These are phyloP conservation scores for Phenacoccus solenopsis DNA, from an alignment of 1,140 invertebrate species.

Conservation along the genomic window DNA sequence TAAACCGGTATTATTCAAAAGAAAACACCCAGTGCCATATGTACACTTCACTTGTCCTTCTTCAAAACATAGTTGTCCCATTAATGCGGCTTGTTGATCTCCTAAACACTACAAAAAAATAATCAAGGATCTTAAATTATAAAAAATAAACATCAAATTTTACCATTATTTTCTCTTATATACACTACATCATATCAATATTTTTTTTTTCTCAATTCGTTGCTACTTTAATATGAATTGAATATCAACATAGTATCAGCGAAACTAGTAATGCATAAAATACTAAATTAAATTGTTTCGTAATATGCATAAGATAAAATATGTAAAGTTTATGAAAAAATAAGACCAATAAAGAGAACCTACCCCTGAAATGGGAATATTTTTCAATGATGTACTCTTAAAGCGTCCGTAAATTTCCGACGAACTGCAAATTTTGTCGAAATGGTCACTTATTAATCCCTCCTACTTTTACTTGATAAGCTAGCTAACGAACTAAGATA, in stretches of 20 bases:
- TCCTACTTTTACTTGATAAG: no score
- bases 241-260: no score
- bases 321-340: constrained; percentile 27
- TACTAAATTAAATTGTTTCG: no score
- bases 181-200: no score
- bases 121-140: no score
- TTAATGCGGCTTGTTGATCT: constrained; percentile 81
- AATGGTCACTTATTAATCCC: no score
- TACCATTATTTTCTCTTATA: no score
- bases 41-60: constrained; percentile 87
- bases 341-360: constrained; percentile 22
- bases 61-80: constrained; percentile 82
- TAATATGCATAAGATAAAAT: not conserved
- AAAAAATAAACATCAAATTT: no score
- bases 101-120: constrained; percentile 78
- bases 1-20: constrained; percentile 84
- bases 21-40: constrained; percentile 89
- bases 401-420: constrained; percentile 85
- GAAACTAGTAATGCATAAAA: no score
- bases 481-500: no score
- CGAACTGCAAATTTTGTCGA: constrained; percentile 83
- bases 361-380: constrained; percentile 79
- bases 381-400: constrained; percentile 48
- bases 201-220: no score
- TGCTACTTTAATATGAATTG: no score